phyloP scores from a whole-genome alignment of 30 jellyfish, hydroid and myxozoan genomes.

The Catostylus mosaicus region DNA sequence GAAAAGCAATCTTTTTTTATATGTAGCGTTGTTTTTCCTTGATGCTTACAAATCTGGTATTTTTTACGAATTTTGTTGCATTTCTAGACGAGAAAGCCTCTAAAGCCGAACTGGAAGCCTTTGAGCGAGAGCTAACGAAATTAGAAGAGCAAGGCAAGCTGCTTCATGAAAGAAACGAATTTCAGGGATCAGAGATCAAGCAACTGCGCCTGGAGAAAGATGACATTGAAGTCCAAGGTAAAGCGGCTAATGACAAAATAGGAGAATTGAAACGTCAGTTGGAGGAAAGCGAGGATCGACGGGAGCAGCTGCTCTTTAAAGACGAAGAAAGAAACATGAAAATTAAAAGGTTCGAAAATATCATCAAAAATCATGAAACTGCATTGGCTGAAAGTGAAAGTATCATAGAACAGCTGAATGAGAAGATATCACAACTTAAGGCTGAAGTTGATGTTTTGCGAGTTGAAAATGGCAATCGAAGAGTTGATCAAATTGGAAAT shows the following conservation, averaged over 20 bases:
- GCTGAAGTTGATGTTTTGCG: neutral
- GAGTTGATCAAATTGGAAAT: neutral
- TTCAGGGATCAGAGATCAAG: constrained; percentile 33
- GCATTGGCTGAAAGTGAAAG: constrained; percentile 70
- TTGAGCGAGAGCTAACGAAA: constrained; percentile 43
- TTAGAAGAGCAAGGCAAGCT: constrained; percentile 68
- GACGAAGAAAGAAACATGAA: constrained; percentile 57
- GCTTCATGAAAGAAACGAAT: constrained; percentile 54
- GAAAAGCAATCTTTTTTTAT: no score
- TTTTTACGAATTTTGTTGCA: no score
- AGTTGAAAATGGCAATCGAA: neutral
- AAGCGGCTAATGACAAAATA: constrained; percentile 4
- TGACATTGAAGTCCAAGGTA: constrained; percentile 17
- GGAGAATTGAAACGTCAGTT: constrained; percentile 40
- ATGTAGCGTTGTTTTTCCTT: no score
- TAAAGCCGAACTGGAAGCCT: constrained; percentile 37
- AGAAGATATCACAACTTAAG: constrained; percentile 29
- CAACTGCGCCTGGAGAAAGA: constrained; percentile 52
- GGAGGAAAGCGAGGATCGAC: constrained; percentile 63
- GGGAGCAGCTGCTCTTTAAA: constrained; percentile 68
- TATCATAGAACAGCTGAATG: constrained; percentile 74
- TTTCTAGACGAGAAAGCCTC: constrained; percentile 18
- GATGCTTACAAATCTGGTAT: no score
- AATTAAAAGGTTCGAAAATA: constrained; percentile 36
- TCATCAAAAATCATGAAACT: constrained; percentile 66